phyloP scores from a whole-genome alignment of 2,113 vertebrate genomes.

The Cheilinus undulatus region DNA sequence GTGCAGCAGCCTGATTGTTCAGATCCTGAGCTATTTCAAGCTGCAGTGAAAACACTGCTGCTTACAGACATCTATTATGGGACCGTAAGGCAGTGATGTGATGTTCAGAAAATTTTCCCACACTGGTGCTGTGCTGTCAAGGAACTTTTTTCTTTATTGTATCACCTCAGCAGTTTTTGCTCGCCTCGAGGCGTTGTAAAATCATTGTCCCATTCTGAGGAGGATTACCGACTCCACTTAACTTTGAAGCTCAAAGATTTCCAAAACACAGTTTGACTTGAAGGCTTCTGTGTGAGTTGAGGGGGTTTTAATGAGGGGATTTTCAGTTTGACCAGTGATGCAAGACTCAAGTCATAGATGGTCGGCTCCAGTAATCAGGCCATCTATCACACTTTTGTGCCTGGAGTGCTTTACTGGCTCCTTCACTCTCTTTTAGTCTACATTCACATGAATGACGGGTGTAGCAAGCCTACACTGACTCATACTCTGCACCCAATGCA shows the following conservation, averaged over 20 bases:
- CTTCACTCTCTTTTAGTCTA: background rate
- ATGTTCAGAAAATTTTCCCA: conserved; percentile 47
- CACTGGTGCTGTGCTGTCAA: conserved; percentile 19
- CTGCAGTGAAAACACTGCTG: conserved; percentile 13
- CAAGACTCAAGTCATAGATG: conserved; percentile 48
- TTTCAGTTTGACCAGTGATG: conserved; percentile 56
- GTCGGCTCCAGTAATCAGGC: conserved; percentile 34
- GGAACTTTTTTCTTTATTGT: conserved; percentile 22
- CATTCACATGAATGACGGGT: background rate
- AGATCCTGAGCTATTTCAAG: conserved; percentile 13
- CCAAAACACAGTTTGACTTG: conserved; percentile 66
- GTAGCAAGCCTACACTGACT: background rate
- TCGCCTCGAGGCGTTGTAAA: conserved; percentile 58
- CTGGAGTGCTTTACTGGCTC: conserved; percentile 1
- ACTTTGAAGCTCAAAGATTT: conserved; percentile 70
- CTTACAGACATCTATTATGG: conserved; percentile 12
- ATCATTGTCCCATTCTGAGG: conserved; percentile 42
- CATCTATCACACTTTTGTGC: conserved; percentile 32
- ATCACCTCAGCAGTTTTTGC: conserved; percentile 58
- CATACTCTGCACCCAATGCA: background rate
- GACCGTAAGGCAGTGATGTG: conserved; percentile 18
- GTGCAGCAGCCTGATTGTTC: background rate
- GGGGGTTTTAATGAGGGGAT: conserved; percentile 68
- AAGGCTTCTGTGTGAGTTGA: conserved; percentile 52
- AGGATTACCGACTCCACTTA: conserved; percentile 68